A percentile compares a stretch with the other conserved stretches of the same genome.
These are phyloP conservation scores for Anseranas semipalmata DNA, from an alignment of 2,113 vertebrate genomes.

Conservation along the genomic window DNA sequence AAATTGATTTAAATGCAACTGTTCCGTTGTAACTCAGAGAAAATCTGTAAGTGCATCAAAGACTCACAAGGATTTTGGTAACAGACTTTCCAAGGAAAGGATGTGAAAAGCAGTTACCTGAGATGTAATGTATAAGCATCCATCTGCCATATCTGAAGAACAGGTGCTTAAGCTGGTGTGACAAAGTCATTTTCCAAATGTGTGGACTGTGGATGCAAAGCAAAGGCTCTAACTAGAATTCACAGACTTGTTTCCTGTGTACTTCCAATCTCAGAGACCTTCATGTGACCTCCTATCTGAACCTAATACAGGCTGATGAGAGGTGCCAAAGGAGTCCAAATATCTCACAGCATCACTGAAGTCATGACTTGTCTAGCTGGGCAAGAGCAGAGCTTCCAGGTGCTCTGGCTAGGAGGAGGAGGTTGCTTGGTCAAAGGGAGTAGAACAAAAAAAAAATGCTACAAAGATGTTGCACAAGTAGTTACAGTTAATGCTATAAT, in stretches of 20 bases:
- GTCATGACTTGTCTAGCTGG: accelerated
- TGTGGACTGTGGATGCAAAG: background rate
- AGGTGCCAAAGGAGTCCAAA: accelerated
- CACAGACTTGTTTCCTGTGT: background rate
- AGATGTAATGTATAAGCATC: background rate
- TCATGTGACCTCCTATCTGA: background rate
- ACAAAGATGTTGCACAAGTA: background rate
- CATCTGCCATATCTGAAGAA: background rate
- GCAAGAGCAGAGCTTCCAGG: background rate
- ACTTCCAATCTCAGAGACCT: accelerated
- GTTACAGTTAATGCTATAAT: background rate
- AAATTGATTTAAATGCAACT: conserved; percentile 29
- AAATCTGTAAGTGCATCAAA: background rate
- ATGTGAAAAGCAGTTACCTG: background rate
- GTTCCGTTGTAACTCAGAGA: conserved; percentile 1
- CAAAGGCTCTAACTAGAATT: background rate
- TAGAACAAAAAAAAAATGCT: background rate
- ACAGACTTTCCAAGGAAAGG: background rate
- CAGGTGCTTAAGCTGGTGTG: background rate
- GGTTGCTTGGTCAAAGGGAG: background rate
- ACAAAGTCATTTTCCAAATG: background rate
- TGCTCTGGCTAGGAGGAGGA: background rate
- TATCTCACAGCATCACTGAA: background rate
- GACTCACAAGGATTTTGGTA: background rate
- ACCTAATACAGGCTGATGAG: background rate